Base-by-base conservation (phyloP, 2,888 invertebrate species). In the Zhengitettix transpicula region DNA sequence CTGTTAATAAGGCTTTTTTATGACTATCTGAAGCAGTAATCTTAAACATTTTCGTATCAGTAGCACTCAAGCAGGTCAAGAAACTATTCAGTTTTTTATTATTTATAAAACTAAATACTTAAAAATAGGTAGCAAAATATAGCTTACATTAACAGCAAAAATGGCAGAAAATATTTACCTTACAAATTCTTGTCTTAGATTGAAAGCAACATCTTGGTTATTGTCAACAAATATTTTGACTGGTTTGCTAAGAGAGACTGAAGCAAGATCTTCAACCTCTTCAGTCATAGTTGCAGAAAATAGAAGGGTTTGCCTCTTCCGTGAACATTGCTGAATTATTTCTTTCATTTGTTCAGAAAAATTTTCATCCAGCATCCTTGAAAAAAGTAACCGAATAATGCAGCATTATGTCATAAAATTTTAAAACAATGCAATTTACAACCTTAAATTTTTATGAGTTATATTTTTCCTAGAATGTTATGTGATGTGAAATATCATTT, bases 261-360 rank as follows among this genome's bases (percentile, higher is more conserved):
- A 84, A 0, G 94, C 96, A 59, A 99, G 76, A 73, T 95, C 95
- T 73, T 93, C 87, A 0, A 97, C 97, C 73, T 91, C 85, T 59
- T 97, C 97, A n/a, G 95, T 95, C 97, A 99, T 98, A 14, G 99
- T 99, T 44, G 99, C 99, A 0, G 98, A 98, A 77, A 98, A 98
- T 61, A 99, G 75, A 83, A 99, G 89, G 0, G 96, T 98, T 75
- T 99, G 98, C 11, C 97, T 80, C 15, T 87, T 91, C 60, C 85
- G 81, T 0, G 94, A 83, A 73, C 98, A 98, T 67, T 94, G 87
- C 16, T 85, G 84, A 57, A 99, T 90, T 67, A 99, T 92, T 75
- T 98, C 96, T 70, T 95, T 97, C 94, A 99, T 95, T 74, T 99
- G 99, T 66, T 97, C 96, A 0, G 94, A 93, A 76, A 99, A 99